Percentiles rank a stretch among this genome's conserved stretches.
Evolutionary conservation across 2,797 vertebrate species (phyloP).

Genomic region (Carduelis carduelis): DNA sequence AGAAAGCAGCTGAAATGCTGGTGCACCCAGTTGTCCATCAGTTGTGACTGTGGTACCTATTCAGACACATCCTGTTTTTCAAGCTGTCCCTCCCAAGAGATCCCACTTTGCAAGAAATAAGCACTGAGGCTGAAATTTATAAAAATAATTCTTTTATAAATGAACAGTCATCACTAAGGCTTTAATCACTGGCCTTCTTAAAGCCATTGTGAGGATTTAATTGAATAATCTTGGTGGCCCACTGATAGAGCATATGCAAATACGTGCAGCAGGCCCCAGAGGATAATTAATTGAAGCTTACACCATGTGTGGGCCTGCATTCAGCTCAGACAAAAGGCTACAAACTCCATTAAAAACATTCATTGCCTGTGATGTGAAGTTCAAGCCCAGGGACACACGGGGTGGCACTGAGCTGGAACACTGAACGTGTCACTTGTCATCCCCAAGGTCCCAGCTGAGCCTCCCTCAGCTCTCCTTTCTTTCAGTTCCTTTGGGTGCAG

Average conservation of each 20-base stretch:
- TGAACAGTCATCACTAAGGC: not conserved
- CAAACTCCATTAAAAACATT: constrained; percentile 21
- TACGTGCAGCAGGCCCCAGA: not conserved
- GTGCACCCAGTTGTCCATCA: not conserved
- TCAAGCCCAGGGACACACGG: not conserved
- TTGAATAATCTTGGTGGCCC: constrained; percentile 26
- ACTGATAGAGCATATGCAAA: not conserved
- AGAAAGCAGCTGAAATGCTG: not conserved
- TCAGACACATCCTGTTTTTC: not conserved
- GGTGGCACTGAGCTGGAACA: not conserved
- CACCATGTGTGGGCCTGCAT: constrained; percentile 37
- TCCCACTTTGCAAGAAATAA: not conserved
- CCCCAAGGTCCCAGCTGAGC: not conserved
- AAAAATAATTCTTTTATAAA: not conserved
- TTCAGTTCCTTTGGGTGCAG: not conserved
- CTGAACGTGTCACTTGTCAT: not conserved
- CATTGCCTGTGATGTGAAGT: not conserved
- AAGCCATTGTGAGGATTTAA: constrained; percentile 2
- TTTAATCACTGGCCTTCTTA: not conserved
- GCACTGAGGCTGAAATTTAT: not conserved
- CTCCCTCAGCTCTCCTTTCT: not conserved
- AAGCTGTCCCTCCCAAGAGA: not conserved
- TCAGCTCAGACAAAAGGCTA: constrained; percentile 42
- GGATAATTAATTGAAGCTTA: constrained; percentile 15
- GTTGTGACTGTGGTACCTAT: not conserved